A percentile compares a stretch with the other conserved stretches of the same genome.
phyloP scores from a whole-genome alignment of 2,888 invertebrate species.

The Xanthia icteritia region DNA sequence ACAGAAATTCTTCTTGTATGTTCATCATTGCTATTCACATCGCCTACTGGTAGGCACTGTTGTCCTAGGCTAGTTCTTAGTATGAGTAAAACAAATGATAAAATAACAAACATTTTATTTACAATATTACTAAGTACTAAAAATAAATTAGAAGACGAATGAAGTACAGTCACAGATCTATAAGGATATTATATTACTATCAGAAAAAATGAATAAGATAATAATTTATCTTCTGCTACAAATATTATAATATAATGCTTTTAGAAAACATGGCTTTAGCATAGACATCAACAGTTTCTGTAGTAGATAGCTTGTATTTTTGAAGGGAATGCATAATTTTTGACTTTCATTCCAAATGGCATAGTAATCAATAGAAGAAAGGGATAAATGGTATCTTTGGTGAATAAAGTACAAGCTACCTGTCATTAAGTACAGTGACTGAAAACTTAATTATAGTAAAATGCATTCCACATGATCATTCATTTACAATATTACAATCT shows the following conservation, averaged over 20 bases:
- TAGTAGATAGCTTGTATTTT: background rate
- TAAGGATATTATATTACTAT: background rate
- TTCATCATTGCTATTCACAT: background rate
- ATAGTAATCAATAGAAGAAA: background rate
- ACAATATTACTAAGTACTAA: constrained; percentile 69
- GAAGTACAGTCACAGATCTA: constrained; percentile 49
- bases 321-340: background rate
- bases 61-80: background rate
- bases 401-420: constrained; percentile 19
- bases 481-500: constrained; percentile 30
- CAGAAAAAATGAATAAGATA: background rate
- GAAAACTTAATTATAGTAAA: constrained; percentile 42
- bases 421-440: constrained; percentile 39
- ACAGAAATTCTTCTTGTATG: background rate
- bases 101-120: constrained; percentile 70
- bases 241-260: background rate
- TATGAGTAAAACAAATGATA: constrained; percentile 11
- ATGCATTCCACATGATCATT: constrained; percentile 54
- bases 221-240: background rate
- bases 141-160: constrained; percentile 54
- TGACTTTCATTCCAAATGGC: background rate
- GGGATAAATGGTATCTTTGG: constrained; percentile 47
- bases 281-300: background rate
- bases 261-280: background rate
- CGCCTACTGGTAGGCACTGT: no score